Conservation (phyloP, 1,140 invertebrate genomes). For the Brachionus angularis region DNA sequence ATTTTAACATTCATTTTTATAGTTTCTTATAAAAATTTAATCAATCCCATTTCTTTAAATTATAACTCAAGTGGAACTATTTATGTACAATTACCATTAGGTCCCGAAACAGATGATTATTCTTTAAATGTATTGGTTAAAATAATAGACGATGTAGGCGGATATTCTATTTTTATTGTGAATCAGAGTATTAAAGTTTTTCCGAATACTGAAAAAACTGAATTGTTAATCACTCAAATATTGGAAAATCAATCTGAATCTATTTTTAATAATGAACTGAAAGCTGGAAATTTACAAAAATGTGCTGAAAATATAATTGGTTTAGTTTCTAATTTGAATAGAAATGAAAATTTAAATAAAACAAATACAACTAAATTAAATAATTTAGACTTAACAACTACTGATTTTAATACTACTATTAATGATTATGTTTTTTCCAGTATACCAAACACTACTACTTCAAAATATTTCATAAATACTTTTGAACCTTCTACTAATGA, state of each 20-base stretch:
- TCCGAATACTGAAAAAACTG: neutral
- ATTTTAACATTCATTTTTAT: no score
- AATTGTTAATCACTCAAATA: neutral
- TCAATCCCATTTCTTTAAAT: neutral
- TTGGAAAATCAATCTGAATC: neutral
- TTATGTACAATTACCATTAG: neutral
- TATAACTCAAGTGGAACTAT: neutral
- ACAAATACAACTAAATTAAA: neutral
- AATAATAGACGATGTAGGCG: neutral
- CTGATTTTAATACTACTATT: no score
- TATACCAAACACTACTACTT: no score
- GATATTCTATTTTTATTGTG: neutral
- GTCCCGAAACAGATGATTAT: neutral
- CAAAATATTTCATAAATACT: no score
- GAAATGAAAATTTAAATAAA: no score
- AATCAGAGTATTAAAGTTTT: neutral
- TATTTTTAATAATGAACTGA: neutral
- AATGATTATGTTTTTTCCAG: no score
- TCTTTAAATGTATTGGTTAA: neutral
- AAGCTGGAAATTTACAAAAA: neutral
- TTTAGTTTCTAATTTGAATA: neutral
- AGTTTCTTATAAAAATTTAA: neutral
- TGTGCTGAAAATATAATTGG: neutral
- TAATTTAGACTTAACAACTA: neutral
- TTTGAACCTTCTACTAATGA: no score